Evolutionary conservation across 2,888 invertebrate genomes (phyloP), one percentile per base, ranked within the genome.

Genomic region (Nudaria mundana): DNA sequence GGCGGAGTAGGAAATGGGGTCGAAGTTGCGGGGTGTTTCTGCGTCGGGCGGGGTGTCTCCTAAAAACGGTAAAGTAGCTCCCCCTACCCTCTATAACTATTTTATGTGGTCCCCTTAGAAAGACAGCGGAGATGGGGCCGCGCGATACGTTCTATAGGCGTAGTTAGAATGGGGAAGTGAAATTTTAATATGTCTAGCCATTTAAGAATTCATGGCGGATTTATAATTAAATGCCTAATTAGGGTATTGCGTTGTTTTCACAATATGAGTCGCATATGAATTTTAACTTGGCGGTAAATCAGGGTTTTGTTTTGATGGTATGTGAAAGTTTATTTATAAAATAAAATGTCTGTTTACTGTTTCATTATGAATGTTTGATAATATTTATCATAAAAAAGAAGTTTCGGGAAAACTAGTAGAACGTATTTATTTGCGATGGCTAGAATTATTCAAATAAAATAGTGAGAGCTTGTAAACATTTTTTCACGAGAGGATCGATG

Each of bases 51-150:
- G 87, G 87, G 86, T 79, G 84, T 82, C 86, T 84, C 86, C 87
- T 87, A 87, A 88, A 88, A 88, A 88, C 87, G 85, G 86, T 84
- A 86, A 87, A 88, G 87, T 87, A 87, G 87, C 86, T 81, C 77
- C 81, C 83, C 82, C 83, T 75, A 70, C 78, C 76, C 82, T 81
- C 81, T 81, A 85, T 87, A 87, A 88, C 87, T 88, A 88, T 87
- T 88, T 88, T 88, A 88, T 87, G 85, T 72, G 82, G 87, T 85
- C 86, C 87, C 87, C 86, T 86, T 83, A 81, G 83, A 87, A 88
- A 88, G 87, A 88, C 86, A 83, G 81, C 80, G 71, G 81, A 81
- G 85, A 84, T 81, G 82, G 83, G 83, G 78, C 75, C 55, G 56
- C 75, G 80, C 78, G 83, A 83, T 81, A 79, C 74, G 75, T n/a